phyloP scores from a whole-genome alignment of 2,888 invertebrate species.

The Heterodera filipjevi region DNA sequence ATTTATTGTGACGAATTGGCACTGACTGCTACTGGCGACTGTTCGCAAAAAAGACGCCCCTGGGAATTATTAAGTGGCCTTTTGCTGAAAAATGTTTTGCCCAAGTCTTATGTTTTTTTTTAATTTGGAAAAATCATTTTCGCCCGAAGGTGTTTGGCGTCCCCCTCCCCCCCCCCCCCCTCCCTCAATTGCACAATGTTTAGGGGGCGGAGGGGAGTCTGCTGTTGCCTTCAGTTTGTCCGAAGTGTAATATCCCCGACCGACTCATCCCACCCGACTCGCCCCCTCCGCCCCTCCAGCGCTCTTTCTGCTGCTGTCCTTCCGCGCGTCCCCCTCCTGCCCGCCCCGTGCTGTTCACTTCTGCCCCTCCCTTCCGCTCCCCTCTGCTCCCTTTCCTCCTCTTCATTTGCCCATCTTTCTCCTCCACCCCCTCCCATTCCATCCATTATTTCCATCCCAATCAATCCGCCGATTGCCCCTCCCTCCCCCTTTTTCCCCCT shows the following conservation, averaged over 20 bases:
- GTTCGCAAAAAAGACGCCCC: background rate
- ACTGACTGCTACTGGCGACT: background rate
- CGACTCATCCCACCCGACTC: background rate
- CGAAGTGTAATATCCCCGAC: background rate
- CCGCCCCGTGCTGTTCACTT: background rate
- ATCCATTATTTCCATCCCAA: slow-evolving; percentile 10
- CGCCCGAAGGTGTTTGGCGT: background rate
- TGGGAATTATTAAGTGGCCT: background rate
- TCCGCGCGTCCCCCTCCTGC: slow-evolving; percentile 5
- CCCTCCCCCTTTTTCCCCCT: background rate
- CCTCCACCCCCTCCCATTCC: background rate
- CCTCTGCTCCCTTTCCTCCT: background rate
- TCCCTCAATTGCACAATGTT: background rate
- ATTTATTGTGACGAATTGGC: slow-evolving; percentile 1
- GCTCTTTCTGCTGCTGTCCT: background rate
- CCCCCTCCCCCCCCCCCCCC: background rate
- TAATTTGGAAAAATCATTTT: background rate
- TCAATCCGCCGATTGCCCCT: slow-evolving; percentile 6
- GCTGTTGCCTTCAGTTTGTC: background rate
- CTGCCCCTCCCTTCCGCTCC: background rate
- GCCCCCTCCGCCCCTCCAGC: background rate
- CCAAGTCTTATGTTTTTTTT: background rate
- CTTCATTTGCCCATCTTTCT: background rate
- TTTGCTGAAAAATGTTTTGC: background rate
- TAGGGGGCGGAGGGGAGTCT: background rate